Evolutionary conservation across 2,113 vertebrate genomes (phyloP).

Genomic region (Alligator sinensis): DNA sequence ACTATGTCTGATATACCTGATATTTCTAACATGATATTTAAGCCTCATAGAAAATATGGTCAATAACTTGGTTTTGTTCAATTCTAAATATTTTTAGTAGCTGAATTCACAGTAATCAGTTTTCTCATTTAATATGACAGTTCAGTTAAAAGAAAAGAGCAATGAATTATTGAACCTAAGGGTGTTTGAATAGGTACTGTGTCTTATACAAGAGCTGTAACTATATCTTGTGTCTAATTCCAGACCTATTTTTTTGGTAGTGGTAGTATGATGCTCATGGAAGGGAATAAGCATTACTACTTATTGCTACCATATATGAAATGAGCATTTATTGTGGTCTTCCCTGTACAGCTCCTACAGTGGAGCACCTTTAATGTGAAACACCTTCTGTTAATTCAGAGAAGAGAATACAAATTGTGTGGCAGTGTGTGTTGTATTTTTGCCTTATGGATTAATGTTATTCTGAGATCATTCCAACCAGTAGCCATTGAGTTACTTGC

Average conservation of each 20-base stretch:
- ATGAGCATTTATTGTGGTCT: neutral
- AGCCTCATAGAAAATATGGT: neutral
- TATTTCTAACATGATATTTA: neutral
- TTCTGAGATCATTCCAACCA: neutral
- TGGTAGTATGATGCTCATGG: neutral
- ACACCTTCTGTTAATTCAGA: neutral
- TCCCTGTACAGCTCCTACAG: neutral
- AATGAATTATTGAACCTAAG: neutral
- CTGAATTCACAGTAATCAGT: neutral
- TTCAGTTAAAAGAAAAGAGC: neutral
- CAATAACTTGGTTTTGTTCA: neutral
- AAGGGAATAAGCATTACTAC: neutral
- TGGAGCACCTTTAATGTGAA: neutral
- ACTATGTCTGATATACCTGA: neutral
- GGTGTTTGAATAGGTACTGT: neutral
- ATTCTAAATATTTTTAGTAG: neutral
- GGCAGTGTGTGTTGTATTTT: neutral
- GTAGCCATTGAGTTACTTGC: neutral
- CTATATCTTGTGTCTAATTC: neutral
- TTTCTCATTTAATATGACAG: neutral
- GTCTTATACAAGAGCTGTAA: neutral
- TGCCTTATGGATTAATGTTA: neutral
- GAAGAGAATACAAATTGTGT: neutral
- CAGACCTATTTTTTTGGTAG: neutral
- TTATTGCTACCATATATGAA: neutral